Evolutionary conservation across 2,113 vertebrate genomes (phyloP), one percentile per base, ranked within the genome.

Genomic region (Emydura subglobosa): DNA sequence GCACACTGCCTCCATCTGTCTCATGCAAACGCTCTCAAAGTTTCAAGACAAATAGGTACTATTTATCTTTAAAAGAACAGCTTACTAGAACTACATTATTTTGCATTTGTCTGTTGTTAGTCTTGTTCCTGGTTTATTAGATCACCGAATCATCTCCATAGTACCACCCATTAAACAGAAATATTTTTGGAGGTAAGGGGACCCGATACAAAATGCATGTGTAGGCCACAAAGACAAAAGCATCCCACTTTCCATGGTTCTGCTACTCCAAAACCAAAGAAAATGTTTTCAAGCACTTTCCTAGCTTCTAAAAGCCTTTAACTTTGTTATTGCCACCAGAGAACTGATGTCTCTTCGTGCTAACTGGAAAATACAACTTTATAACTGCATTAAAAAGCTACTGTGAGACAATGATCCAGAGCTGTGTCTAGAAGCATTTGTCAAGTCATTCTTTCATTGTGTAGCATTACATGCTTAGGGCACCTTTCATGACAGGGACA

Each of bases 351-450:
- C 51, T 82, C 76, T 93, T 94, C 93, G 93, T 95, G 49, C 83
- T 92, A 92, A 94, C 79, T 91, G 78, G 51, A 92, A 96, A 93
- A 87, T 85, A 39, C 11, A 91, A 90, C 31, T 94, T 87, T 94
- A 72, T 87, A 96, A 95, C 42, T 87, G 22, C 74, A 92, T 93
- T 96, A 87, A 97, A 96, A 97, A 87, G 51, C 59, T 88, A 39
- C 78, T 83, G 27, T 61, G 68, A 80, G 92, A 93, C 27, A 94
- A 81, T 54, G 83, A 94, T 95, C 88, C 85, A 92, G 61, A 91
- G 68, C n/a, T 82, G 21, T 86, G 83, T 83, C 92, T 94, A 34
- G 91, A 94, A 87, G n/a, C 55, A 89, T 92, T 95, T 96, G 39
- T 85, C 90, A 89, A 78, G 59, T 83, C 59, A 86, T 91, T 94